These are phyloP conservation scores for Calameuta idolon DNA, from an alignment of 2,888 invertebrate genomes.

Conservation along the genomic window DNA sequence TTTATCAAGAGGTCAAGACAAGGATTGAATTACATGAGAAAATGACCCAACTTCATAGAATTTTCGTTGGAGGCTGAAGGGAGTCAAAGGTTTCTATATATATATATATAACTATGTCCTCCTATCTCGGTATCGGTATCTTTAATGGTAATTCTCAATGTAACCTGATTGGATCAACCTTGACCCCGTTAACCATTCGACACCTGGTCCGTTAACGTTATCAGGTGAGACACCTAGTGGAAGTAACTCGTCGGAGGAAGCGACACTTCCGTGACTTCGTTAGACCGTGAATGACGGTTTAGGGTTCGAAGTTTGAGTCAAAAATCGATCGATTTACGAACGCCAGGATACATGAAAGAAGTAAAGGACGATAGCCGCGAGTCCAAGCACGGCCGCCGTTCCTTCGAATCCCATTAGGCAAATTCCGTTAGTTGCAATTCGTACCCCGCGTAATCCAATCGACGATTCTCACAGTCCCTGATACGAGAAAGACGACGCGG, in stretches of 20 bases:
- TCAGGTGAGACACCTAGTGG: background rate
- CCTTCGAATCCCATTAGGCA: background rate
- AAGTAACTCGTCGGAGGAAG: background rate
- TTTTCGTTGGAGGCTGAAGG: background rate
- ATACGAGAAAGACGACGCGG: background rate
- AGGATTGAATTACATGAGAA: background rate
- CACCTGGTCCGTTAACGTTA: constrained; percentile 33
- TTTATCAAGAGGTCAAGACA: background rate
- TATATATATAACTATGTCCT: too few relatives aligned
- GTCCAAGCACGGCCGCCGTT: background rate
- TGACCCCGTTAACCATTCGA: constrained; percentile 38
- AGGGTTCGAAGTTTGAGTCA: background rate
- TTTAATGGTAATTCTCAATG: constrained; percentile 34
- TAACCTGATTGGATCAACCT: constrained; percentile 35
- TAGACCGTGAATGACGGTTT: background rate
- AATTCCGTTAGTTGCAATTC: background rate
- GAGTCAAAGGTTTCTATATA: background rate
- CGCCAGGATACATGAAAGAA: background rate
- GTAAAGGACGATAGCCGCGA: background rate
- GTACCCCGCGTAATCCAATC: background rate
- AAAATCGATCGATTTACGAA: too few relatives aligned
- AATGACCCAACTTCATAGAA: background rate
- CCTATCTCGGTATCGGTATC: constrained; percentile 18
- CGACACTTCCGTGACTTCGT: background rate
- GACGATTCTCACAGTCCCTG: background rate